Percentiles rank a stretch among this genome's conserved stretches.
Evolutionary conservation across 2,888 invertebrate genomes (phyloP).

Genomic region (Teinopalpus imperialis): DNA sequence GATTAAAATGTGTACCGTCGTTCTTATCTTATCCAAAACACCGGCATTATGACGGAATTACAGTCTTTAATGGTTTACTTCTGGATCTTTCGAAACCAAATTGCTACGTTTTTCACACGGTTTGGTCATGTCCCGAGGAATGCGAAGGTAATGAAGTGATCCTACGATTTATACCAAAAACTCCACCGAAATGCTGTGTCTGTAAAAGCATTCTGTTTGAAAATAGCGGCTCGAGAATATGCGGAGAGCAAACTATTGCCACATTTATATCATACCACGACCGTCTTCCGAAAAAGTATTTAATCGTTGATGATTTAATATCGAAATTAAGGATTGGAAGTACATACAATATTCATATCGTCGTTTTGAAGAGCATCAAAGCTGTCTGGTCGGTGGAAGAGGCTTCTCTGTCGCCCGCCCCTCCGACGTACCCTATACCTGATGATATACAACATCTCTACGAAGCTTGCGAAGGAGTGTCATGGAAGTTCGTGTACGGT

Average conservation of each 20-base stretch:
- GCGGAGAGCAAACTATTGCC: constrained; percentile 61
- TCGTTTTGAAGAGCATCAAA: constrained; percentile 50
- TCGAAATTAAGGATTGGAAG: constrained; percentile 49
- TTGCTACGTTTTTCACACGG: constrained; percentile 61
- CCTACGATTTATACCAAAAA: constrained; percentile 60
- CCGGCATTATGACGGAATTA: constrained; percentile 45
- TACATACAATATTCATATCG: constrained; percentile 46
- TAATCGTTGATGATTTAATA: constrained; percentile 61
- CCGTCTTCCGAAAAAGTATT: constrained; percentile 44
- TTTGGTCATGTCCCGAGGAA: constrained; percentile 74
- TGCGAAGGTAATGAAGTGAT: constrained; percentile 69
- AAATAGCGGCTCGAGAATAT: constrained; percentile 63
- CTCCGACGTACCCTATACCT: constrained; percentile 46
- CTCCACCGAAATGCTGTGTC: constrained; percentile 57
- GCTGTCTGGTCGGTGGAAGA: constrained; percentile 59
- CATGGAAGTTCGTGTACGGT: constrained; percentile 72
- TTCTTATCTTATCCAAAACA: constrained; percentile 39
- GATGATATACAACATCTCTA: constrained; percentile 53
- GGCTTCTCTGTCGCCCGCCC: constrained; percentile 40
- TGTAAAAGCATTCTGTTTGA: constrained; percentile 63
- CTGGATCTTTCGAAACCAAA: constrained; percentile 52
- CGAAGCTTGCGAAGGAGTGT: constrained; percentile 47
- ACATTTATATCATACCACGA: constrained; percentile 47
- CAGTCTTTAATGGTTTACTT: constrained; percentile 52
- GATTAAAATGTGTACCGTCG: constrained; percentile 52